Conservation (phyloP, 2,888 invertebrate genomes). For the Selenia dentaria region DNA sequence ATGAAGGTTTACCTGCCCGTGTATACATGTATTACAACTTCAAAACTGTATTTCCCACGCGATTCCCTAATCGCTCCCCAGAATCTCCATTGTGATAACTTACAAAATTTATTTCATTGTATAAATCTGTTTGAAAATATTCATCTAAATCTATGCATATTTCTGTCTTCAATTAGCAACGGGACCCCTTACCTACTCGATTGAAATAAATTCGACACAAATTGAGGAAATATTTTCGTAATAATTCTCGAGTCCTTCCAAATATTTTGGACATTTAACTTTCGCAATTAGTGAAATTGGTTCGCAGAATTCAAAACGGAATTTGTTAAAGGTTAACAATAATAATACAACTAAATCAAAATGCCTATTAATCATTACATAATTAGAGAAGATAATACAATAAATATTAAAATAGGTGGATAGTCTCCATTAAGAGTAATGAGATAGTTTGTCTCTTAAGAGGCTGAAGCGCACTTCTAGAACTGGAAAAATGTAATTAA, state of each 20-base stretch:
- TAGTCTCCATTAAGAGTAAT: conserved; percentile 35
- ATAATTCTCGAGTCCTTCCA: conserved; percentile 36
- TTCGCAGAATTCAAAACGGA: conserved; percentile 35
- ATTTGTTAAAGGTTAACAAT: conserved; percentile 40
- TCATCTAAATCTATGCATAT: conserved; percentile 26
- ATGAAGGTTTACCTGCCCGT: conserved; percentile 38
- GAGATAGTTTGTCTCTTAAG: conserved; percentile 25
- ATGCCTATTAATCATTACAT: conserved; percentile 36
- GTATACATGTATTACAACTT: conserved; percentile 3
- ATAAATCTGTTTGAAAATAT: conserved; percentile 16
- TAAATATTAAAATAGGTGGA: conserved; percentile 19
- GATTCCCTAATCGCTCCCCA: conserved; percentile 4
- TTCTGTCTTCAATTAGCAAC: conserved; percentile 34
- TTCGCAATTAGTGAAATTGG: conserved; percentile 44
- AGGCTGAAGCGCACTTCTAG: conserved; percentile 8
- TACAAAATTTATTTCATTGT: conserved; percentile 9
- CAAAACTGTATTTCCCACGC: conserved; percentile 5
- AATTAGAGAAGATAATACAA: conserved; percentile 28
- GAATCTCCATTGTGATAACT: neutral
- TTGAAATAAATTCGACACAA: conserved; percentile 40
- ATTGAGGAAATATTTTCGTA: conserved; percentile 39
- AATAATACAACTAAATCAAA: conserved; percentile 38
- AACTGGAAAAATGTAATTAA: conserved; percentile 19
- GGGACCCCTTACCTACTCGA: conserved; percentile 27
- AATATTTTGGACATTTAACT: conserved; percentile 42